Evolutionary conservation across 2,113 vertebrate species (phyloP), one percentile per base, ranked within the genome.

Genomic region (Odocoileus hemionus): DNA sequence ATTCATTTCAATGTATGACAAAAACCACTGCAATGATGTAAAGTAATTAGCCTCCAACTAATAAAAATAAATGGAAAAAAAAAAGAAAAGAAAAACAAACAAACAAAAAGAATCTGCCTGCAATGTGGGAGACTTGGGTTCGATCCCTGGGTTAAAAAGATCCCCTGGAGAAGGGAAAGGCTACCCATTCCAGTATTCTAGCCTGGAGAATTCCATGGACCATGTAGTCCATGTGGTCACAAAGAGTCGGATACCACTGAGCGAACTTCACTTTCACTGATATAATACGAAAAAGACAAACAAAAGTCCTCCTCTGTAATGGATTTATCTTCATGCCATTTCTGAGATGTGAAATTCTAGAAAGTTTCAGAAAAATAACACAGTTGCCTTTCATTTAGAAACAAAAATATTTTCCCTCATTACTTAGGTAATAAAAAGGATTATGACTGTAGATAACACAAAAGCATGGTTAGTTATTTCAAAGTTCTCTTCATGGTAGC

Each of bases 321-420:
- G 28, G n/a, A 74, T 43, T 30, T 3, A 85, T 79, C 47, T 97
- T 58, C 70, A 91, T 89, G 28, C 3, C 36, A 74, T 89, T 95
- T 92, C 21, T 94, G 87, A 96, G 21, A 96, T 89, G 19, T 87
- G 17, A 88, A 90, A 82, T 76, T 87, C 80, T 47, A 90, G 52
- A 90, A 79, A 11, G 19, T 58, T 58, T 39, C 50, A 86, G 79
- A 70, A 78, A 89, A 96, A 61, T 17, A 93, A 86, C 19, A 85
- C 43, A 80, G 17, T 90, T 94, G 43, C 7, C 30, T 91, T 95
- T 93, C 17, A 94, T 36, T 85, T 17, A 82, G 50, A 92, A 78
- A 93, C 55, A 61, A 93, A 93, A 70, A 45, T 28, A 28, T 74
- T 79, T 84, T 21, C 21, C n/a, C 47, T 80, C 39, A 92, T 61